Conservation (phyloP, 2,113 vertebrate genomes). For the Laticauda colubrina region DNA sequence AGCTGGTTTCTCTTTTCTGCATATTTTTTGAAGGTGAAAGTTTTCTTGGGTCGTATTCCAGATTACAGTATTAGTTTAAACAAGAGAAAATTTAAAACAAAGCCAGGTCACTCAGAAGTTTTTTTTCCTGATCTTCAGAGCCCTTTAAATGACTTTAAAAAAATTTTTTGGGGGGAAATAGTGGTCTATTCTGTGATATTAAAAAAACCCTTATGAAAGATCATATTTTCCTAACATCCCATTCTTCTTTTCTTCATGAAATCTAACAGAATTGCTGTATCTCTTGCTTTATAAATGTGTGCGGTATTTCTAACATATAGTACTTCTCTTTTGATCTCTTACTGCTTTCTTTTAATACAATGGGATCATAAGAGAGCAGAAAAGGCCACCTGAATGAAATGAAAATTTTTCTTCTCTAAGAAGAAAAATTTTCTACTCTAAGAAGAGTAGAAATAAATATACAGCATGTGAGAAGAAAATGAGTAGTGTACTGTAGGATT, state of each 20-base stretch:
- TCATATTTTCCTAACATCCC: background rate
- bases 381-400: background rate
- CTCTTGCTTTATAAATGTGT: rapidly evolving
- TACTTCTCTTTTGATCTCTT: background rate
- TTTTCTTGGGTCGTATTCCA: conserved; percentile 49
- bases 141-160: conserved; percentile 23
- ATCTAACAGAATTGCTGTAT: background rate
- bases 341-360: background rate
- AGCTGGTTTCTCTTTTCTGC: background rate
- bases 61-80: conserved; percentile 54
- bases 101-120: background rate
- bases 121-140: conserved; percentile 59
- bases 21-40: conserved; percentile 20
- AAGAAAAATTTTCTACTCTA: too few relatives aligned
- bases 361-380: background rate
- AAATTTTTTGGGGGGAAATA: background rate
- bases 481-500: rapidly evolving
- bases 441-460: background rate
- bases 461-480: background rate
- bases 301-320: background rate
- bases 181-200: rapidly evolving
- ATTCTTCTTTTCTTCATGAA: background rate
- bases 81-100: conserved; percentile 44
- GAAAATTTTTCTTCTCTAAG: background rate
- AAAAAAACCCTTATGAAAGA: background rate